Base-by-base conservation (phyloP, 2,113 vertebrate species). In the Chrysemys picta region DNA sequence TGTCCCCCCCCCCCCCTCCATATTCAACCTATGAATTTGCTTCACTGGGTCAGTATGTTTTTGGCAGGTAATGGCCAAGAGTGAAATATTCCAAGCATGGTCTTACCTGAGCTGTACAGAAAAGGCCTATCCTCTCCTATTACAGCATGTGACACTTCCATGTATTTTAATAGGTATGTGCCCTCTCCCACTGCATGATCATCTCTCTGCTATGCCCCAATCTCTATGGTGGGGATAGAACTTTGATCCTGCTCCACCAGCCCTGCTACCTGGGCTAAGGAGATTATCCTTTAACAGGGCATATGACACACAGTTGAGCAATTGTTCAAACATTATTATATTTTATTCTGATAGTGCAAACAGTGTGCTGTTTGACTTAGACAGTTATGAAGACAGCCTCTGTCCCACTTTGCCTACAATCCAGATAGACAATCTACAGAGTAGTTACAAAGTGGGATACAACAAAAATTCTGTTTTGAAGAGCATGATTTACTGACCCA, bases 401-500 rank as follows among this genome's bases (percentile, higher is more conserved):
- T 72, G 19, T 38, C 65, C 35, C 65, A 22, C 1, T 10, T 8
- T 38, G 35, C 65, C n/a, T 38, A 38, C 35, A 81, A 47, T 54
- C 82, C 47, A 57, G 52, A 29, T 56, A 82, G 88, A 21, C 35
- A 1, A 10, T 8, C 14, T 31, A 2, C 25, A 42, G 81, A 8
- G 45, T 49, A 87, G n/a, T 84, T 69, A 45, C 50, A 50, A 29
- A 31, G 27, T 86, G 27, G 84, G 86, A 45, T 22, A 4, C 72
- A 4, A 1, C 21, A 24, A 56, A 3, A 72, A 83, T 75, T 92
- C 88, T 88, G 62, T 42, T 89, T 76, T 89, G 90, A 96, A 80
- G 80, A 94, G 53, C 57, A 81, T 81, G 87, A 75, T 80, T 96
- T 83, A 27, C 1, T 92, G 90, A 95, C 91, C 90, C 50, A 89